Conservation (phyloP, 30 jellyfish, hydroid and myxozoan species). For the Catostylus mosaicus region DNA sequence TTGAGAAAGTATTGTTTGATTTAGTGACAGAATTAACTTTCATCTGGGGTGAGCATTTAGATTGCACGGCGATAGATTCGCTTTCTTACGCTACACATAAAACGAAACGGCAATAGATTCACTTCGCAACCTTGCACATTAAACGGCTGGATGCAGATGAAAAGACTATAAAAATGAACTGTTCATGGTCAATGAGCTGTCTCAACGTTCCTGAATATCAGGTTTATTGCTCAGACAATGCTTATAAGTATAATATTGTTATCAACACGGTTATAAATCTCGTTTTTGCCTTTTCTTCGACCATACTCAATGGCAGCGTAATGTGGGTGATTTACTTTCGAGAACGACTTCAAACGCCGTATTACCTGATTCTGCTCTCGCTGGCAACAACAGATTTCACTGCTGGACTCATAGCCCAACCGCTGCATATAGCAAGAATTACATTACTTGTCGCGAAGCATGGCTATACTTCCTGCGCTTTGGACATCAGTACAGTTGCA, state of each 20-base stretch:
- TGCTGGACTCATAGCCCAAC: slow-evolving; percentile 74
- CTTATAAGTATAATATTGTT: slow-evolving; percentile 38
- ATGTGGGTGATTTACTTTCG: slow-evolving; percentile 67
- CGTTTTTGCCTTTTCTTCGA: slow-evolving; percentile 33
- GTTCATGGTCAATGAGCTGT: slow-evolving; percentile 55
- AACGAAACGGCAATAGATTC: no score
- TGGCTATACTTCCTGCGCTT: slow-evolving; percentile 33
- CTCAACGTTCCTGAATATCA: slow-evolving; percentile 57
- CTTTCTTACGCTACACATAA: no score
- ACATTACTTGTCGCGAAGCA: slow-evolving; percentile 10
- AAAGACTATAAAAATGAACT: slow-evolving; percentile 23
- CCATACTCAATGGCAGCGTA: slow-evolving; percentile 55
- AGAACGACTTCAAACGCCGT: slow-evolving; percentile 61
- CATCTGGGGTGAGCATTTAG: no score
- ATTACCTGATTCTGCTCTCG: slow-evolving; percentile 46
- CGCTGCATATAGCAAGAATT: slow-evolving; percentile 53
- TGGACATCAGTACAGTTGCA: slow-evolving; percentile 51
- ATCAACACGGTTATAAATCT: slow-evolving; percentile 33
- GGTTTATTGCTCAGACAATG: slow-evolving; percentile 15
- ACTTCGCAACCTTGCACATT: no score
- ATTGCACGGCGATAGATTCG: no score
- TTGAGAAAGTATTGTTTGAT: no score
- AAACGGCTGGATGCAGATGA: no score
- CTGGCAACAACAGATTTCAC: slow-evolving; percentile 66
- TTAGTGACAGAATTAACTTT: no score